These are phyloP conservation scores for Gymnogyps californianus DNA, from an alignment of 2,113 vertebrate species.

Conservation along the genomic window DNA sequence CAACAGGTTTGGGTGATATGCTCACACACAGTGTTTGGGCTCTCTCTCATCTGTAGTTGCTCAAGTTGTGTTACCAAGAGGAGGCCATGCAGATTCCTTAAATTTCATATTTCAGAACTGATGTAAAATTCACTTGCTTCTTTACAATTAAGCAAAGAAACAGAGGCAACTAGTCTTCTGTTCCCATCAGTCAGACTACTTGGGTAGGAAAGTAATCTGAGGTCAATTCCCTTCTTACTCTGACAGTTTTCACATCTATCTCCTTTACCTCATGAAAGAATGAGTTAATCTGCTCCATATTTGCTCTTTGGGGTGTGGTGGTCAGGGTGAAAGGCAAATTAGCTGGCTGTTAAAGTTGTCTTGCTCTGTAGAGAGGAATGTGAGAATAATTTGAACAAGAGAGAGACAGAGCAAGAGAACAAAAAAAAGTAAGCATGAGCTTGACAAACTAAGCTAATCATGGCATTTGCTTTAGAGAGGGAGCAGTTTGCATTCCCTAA, in stretches of 20 bases:
- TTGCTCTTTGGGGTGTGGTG: neutral
- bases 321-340: neutral
- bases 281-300: accelerated
- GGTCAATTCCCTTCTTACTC: neutral
- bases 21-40: neutral
- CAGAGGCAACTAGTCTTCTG: neutral
- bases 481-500: neutral
- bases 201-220: neutral
- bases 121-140: neutral
- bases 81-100: neutral
- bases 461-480: neutral
- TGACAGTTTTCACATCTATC: neutral
- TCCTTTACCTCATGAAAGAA: neutral
- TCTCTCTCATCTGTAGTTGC: neutral
- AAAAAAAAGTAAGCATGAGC: neutral
- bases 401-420: neutral
- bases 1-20: neutral
- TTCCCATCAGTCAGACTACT: neutral
- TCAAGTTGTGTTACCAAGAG: neutral
- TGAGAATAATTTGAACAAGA: neutral
- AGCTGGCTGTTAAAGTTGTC: neutral
- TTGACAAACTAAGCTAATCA: neutral
- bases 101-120: neutral
- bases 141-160: neutral
- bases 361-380: neutral